Evolutionary conservation across 2,797 vertebrate species (phyloP), one percentile per base, ranked within the genome.

Genomic region (Crax fasciolata): DNA sequence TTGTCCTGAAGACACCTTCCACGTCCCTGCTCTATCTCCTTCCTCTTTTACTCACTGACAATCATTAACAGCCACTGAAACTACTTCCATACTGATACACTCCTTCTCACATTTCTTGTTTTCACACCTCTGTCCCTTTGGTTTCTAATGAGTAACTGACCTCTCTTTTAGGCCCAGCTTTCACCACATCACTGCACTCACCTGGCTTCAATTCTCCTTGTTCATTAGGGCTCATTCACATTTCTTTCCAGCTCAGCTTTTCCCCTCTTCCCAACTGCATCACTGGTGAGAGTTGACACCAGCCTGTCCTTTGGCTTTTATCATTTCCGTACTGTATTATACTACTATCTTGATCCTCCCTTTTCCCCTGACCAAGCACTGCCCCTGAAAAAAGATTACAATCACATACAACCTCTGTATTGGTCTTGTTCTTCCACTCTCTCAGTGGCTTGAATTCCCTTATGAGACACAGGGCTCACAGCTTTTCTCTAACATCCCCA

Each of bases 201-300:
- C 46, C 13, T 54, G 46, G 32, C 19, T n/a, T 19, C 28, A 28
- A n/a, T 10, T 39, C 54, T 4, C 2, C 6, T 51, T 16, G 44
- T 72, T 78, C 80, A 3, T 32, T 43, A 63, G 41, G 10, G 14
- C 6, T 77, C 20, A 46, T 72, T 48, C 39, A 8, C 19, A 30
- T 18, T 65, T 72, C 14, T 44, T 59, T 82, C 13, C n/a, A 77
- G 19, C 10, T 83, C 70, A 38, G 23, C 25, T 62, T 79, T 74
- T 20, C 41, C 61, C 39, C 9, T 30, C 46, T 24, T 35, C 27
- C 44, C 30, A 14, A 17, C 24, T 11, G 51, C 9, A 30, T 8
- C 0, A 0, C 38, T 66, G 18, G 7, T 67, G 35, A 63, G 8
- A 24, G 15, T 0, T 51, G 23, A 61, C 35, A 57, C 20, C 46